Evolutionary conservation across 2,888 invertebrate species (phyloP), one percentile per base, ranked within the genome.

Genomic region (Terebella lapidaria): DNA sequence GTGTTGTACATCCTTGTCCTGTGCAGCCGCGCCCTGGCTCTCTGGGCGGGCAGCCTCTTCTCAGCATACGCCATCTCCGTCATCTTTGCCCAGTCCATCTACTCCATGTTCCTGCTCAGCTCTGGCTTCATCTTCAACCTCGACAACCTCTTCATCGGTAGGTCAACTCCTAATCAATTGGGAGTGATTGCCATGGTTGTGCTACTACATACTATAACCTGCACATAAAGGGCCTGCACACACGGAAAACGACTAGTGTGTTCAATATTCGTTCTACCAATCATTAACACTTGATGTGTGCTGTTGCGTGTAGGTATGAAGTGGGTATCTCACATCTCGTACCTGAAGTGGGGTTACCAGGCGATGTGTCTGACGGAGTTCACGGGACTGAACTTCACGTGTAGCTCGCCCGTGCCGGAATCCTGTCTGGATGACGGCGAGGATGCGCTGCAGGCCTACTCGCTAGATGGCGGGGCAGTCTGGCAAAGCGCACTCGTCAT

Each of bases 101-200:
- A 72, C 67, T 70, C 72, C 18, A 59, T 73, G 62, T 70, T 72
- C 49, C 67, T 73, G 26, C 70, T 74, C 67, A 70, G 72, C 1
- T 71, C 71, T 5, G 75, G 75, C 3, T 74, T 72, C 63, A 68
- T 75, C 63, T 71, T 75, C 62, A 75, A 74, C 60, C 62, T 75
- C n/a, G 67, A 72, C 54, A 74, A 71, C 61, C 72, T 75, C 49
- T 67, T 74, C 47, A 59, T 67, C 30, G 74, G 75, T 75, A 62
- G 67, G 66, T 54, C 22, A 18, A 27, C 4, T 20, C 24, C 10
- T 55, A 15, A 15, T 29, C 20, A 15, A 10, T 27, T 5, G 5
- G 53, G 27, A 20, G 4, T 10, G 10, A 10, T n/a, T n/a, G n/a
- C n/a, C n/a, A n/a, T n/a, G n/a, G n/a, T n/a, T 18, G 20, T n/a